Conservation (phyloP, 2,888 invertebrate species). For the Pocota personata region DNA sequence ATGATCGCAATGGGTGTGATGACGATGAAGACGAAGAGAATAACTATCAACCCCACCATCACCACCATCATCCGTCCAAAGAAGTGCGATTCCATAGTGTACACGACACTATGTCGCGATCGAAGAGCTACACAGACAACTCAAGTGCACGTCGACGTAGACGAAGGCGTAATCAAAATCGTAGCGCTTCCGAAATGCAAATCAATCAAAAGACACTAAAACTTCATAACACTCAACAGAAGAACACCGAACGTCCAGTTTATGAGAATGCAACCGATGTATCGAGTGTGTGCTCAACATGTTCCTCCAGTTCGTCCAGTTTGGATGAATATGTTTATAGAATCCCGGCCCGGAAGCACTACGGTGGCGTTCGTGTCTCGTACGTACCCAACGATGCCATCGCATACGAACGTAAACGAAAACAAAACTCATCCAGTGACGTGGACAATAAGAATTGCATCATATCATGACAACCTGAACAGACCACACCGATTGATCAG, state of each 20-base stretch:
- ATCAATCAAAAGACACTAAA: slow-evolving; percentile 81
- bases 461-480: slow-evolving; percentile 88
- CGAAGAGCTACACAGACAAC: slow-evolving; percentile 84
- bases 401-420: slow-evolving; percentile 89
- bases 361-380: slow-evolving; percentile 94
- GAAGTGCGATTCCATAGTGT: slow-evolving; percentile 82
- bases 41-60: slow-evolving; percentile 71
- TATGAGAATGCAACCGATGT: slow-evolving; percentile 85
- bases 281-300: slow-evolving; percentile 94
- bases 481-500: slow-evolving; percentile 76
- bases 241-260: slow-evolving; percentile 76
- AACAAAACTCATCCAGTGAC: slow-evolving; percentile 79
- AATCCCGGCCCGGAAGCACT: slow-evolving; percentile 91
- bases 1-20: slow-evolving; percentile 65
- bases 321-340: slow-evolving; percentile 94
- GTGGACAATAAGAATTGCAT: slow-evolving; percentile 91
- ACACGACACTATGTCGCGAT: slow-evolving; percentile 83
- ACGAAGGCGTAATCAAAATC: slow-evolving; percentile 80
- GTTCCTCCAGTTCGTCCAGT: slow-evolving; percentile 93
- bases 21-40: slow-evolving; percentile 66
- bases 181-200: slow-evolving; percentile 82
- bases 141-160: slow-evolving; percentile 80
- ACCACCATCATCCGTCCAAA: slow-evolving; percentile 77
- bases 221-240: slow-evolving; percentile 80
- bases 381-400: slow-evolving; percentile 96